A percentile compares a stretch with the other conserved stretches of the same genome.
phyloP scores from a whole-genome alignment of 2,797 vertebrate genomes.

The Rhynchotus rufescens region DNA sequence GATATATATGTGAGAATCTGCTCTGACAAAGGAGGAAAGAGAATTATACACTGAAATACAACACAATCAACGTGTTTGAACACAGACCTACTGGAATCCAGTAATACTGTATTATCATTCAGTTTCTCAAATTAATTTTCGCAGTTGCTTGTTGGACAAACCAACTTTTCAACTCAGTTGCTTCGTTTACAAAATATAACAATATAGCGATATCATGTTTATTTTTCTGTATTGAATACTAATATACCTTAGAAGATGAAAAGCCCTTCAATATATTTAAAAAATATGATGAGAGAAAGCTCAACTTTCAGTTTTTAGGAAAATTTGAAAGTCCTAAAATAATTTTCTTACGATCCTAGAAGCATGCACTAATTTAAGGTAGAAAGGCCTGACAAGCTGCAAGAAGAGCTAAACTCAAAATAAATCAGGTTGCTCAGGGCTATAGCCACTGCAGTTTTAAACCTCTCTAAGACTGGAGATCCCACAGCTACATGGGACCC shows the following conservation, averaged over 20 bases:
- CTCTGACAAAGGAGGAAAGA: neutral
- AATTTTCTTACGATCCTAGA: too few relatives aligned
- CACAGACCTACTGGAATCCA: neutral
- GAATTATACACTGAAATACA: neutral
- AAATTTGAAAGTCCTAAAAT: too few relatives aligned
- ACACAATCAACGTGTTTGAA: neutral
- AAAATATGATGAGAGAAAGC: too few relatives aligned
- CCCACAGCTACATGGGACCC: too few relatives aligned
- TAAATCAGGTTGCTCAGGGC: too few relatives aligned
- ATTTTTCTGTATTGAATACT: neutral
- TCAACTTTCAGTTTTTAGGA: too few relatives aligned
- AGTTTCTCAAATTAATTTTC: neutral
- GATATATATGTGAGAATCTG: neutral
- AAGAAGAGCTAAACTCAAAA: too few relatives aligned
- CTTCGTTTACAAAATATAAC: neutral
- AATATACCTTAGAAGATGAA: neutral
- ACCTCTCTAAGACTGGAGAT: too few relatives aligned
- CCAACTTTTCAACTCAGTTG: neutral
- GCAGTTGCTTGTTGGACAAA: neutral
- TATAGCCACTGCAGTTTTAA: too few relatives aligned
- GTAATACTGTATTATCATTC: neutral
- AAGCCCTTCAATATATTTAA: too few relatives aligned
- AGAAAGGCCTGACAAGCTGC: too few relatives aligned
- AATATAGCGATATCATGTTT: neutral
- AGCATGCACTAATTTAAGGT: too few relatives aligned